Base-by-base conservation (phyloP, 1,140 invertebrate species). In the Chlorops oryzae region DNA sequence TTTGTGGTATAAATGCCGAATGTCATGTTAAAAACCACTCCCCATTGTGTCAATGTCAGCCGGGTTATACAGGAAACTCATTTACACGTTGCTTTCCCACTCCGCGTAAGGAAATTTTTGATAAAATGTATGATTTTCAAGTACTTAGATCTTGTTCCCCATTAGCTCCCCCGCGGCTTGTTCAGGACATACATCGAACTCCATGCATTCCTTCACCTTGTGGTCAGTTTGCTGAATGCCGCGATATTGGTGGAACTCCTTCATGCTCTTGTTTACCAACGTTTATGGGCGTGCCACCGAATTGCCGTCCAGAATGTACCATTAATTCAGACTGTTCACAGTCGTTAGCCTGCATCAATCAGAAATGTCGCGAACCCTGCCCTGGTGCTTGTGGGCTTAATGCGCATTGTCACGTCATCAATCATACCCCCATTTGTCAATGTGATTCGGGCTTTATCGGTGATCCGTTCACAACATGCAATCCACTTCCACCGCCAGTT, bases 291-390 rank as follows among this genome's bases (percentile, higher is more conserved):
- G 78, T 81, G 37, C 82, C 88, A 21, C 84, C 85, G 13, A 86
- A 82, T 52, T 90, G 86, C 59, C 75, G 83, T 57, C 86, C 88
- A 1, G 86, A 90, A 65, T 91, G 88, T 67, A 78, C 78, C 1
- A 75, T 79, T 13, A 80, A 81, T 61, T 77, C 80, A 4, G 88
- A 91, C 61, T 92, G 89, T 59, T 69, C 82, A 2, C 78, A 77
- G 55, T 80, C 81, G 50, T 74, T 81, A 55, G 83, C 87, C 13
- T 92, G 89, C 59, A 79, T 85, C 25, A 82, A 84, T 54, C 81
- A 88, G 56, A 82, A 81, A 62, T 92, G 90, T 70, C 79, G 80
- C 48, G 84, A 91, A 73, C 88, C 89, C 34, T 93, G 89, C 58
- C 74, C 80, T 7, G 86, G 85, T 47, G 78, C 82, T 10, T 93